Evolutionary conservation across 2,888 invertebrate genomes (phyloP).

Genomic region (Epinotia ramella): DNA sequence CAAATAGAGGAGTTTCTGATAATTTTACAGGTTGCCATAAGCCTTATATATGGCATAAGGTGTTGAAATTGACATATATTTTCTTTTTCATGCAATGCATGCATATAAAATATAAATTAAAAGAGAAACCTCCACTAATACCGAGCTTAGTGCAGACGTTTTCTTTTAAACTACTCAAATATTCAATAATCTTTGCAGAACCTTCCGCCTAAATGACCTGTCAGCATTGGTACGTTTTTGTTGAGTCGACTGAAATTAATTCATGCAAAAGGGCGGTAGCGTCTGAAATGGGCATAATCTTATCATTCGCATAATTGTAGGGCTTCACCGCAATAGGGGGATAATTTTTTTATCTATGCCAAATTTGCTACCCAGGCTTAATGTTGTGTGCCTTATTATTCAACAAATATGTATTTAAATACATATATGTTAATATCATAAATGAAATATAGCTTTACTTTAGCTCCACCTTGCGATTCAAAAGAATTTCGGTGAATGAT

Average conservation of each 20-base stretch:
- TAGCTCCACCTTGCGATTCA: background rate
- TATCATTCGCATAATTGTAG: conserved; percentile 69
- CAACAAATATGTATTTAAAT: too few species aligned
- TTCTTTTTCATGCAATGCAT: background rate
- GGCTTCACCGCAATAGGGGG: conserved; percentile 58
- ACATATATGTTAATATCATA: conserved; percentile 1
- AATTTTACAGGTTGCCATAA: background rate
- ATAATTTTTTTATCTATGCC: conserved; percentile 62
- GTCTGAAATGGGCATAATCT: conserved; percentile 73
- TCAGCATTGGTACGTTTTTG: conserved; percentile 59
- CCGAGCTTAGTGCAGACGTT: background rate
- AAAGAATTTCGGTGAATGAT: background rate
- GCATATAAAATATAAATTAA: too few species aligned
- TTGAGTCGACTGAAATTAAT: conserved; percentile 70
- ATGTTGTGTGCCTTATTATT: conserved; percentile 55
- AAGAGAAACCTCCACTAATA: background rate
- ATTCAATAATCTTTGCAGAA: conserved; percentile 14
- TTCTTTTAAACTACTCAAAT: background rate
- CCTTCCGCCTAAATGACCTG: background rate
- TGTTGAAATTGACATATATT: background rate
- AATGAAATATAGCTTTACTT: conserved; percentile 8
- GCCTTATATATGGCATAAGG: too few species aligned
- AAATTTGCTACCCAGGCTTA: conserved; percentile 57
- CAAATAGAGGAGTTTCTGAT: background rate
- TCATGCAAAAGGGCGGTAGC: conserved; percentile 71